These are phyloP conservation scores for Drosophila ercepeae DNA, from an alignment of 1,140 invertebrate species.

Conservation along the genomic window DNA sequence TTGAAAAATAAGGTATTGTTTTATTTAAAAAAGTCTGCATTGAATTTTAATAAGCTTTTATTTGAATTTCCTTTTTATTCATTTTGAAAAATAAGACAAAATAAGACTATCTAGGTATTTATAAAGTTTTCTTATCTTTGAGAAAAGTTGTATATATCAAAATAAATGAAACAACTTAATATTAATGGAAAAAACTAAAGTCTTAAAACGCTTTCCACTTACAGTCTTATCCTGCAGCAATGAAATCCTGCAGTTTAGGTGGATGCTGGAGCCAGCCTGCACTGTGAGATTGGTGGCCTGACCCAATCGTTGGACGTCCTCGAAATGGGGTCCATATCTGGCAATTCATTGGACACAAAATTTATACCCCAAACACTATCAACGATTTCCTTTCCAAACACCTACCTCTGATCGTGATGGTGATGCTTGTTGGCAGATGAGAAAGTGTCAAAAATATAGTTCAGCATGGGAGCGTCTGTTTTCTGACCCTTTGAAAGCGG, in stretches of 20 bases:
- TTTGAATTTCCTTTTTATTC: too few relatives aligned
- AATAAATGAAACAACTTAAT: too few relatives aligned
- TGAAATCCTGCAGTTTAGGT: conserved; percentile 92
- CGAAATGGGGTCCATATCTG: conserved; percentile 89
- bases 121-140: too few relatives aligned
- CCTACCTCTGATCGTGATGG: conserved; percentile 86
- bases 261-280: conserved; percentile 91
- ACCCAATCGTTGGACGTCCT: conserved; percentile 85
- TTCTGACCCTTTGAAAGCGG: conserved; percentile 83
- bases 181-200: too few relatives aligned
- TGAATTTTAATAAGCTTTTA: too few relatives aligned
- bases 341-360: conserved; percentile 9
- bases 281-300: conserved; percentile 90
- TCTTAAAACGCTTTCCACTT: conserved; percentile 79
- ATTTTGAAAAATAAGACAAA: too few relatives aligned
- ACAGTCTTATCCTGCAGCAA: conserved; percentile 94
- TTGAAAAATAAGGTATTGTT: too few relatives aligned
- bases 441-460: conserved; percentile 89
- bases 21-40: too few relatives aligned
- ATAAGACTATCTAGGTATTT: too few relatives aligned
- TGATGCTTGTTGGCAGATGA: conserved; percentile 88
- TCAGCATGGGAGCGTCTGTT: conserved; percentile 88
- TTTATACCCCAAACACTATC: neutral
- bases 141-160: too few relatives aligned
- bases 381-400: neutral